Evolutionary conservation across 1,140 invertebrate genomes (phyloP), one percentile per base, ranked within the genome.

Genomic region (Drosophila asahinai): DNA sequence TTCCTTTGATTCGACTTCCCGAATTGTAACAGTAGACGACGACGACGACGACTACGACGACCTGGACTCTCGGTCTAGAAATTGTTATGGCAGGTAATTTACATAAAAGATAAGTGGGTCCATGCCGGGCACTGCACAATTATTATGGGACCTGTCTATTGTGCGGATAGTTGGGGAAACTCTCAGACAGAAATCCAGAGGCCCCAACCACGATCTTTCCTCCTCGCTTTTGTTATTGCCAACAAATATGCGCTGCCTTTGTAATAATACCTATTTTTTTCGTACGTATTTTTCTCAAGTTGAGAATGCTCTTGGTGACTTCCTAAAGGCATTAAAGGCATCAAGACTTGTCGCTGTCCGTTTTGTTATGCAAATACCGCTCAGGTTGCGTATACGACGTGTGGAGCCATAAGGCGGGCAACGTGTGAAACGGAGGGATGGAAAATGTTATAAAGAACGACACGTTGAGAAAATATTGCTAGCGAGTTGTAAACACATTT

Each of bases 71-170:
- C 38, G 40, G 33, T 45, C 68, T 64, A 57, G 60, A 79, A 78
- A 84, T 89, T 89, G 78, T 89, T 89, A 89, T 89, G 84, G 77
- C 84, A 90, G 83, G 83, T 87, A 87, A 87, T 89, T 89, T 89
- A 84, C 84, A 89, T 89, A 84, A 89, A 82, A 89, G 74, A 90
- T 79, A 84, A 89, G 84, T 89, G 81, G 65, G 59, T 64, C 68
- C 71, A 65, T 76, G 62, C 57, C 73, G 74, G 64, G 66, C 68
- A 86, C 80, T 84, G 83, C 75, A 77, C 84, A 87, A 87, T 86
- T 89, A 72, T 89, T 89, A 78, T 67, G 82, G 67, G 74, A 83
- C 82, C 82, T 86, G 83, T 86, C 82, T 57, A 82, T 86, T 86
- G 83, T 86, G 30, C 52, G 36, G 47, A 64, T 47, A 57, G 63